Conservation (phyloP, 1,140 invertebrate genomes). For the Conus betulinus region DNA sequence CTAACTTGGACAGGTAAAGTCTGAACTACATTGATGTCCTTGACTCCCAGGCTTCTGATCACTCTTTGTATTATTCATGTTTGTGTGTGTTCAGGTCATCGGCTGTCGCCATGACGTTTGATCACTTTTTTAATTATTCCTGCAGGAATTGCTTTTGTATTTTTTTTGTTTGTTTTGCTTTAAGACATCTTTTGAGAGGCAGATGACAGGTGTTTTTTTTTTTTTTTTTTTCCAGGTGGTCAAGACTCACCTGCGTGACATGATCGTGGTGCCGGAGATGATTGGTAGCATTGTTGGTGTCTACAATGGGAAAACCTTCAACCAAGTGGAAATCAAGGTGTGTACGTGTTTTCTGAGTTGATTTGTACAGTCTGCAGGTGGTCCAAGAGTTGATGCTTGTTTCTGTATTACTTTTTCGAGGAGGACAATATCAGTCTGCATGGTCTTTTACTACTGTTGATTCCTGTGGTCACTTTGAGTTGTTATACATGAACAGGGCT, state of each 20-base stretch:
- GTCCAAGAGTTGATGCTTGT: background rate
- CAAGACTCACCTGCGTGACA: conserved; percentile 98
- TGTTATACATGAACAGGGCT: background rate
- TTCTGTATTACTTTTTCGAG: background rate
- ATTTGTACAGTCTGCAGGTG: background rate
- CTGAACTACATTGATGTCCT: too few species aligned
- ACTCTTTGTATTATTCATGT: too few species aligned
- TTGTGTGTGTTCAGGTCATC: too few species aligned
- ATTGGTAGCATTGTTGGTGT: conserved; percentile 99
- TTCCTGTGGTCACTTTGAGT: background rate
- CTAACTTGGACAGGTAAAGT: too few species aligned
- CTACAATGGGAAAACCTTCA: conserved; percentile 99
- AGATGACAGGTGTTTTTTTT: background rate
- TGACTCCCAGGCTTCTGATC: too few species aligned
- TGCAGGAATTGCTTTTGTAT: too few species aligned
- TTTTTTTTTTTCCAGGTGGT: conserved; percentile 83
- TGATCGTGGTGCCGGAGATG: conserved; percentile 99
- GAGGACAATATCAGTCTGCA: background rate
- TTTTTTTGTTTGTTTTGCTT: too few species aligned
- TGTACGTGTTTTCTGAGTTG: conserved; percentile 7
- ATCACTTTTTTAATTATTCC: too few species aligned
- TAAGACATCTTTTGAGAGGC: too few species aligned
- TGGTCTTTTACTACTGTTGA: background rate
- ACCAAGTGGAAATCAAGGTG: conserved; percentile 88
- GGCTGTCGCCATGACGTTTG: too few species aligned